Percentiles rank a stretch among this genome's conserved stretches.
Conservation (phyloP, 2,888 invertebrate genomes). For the Drosophila barbarae region DNA sequence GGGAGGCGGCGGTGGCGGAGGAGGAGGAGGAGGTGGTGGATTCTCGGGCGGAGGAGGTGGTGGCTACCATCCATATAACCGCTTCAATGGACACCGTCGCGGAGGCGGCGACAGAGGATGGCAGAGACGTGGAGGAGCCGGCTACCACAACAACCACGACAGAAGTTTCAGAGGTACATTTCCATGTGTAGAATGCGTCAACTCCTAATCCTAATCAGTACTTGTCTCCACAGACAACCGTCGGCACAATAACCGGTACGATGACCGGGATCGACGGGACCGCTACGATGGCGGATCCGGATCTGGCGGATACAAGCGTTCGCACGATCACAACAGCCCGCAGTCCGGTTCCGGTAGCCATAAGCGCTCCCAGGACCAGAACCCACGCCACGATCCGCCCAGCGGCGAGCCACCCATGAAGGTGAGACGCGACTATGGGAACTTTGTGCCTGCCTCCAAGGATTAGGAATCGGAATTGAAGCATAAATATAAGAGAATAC, state of each 20-base stretch:
- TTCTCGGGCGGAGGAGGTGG: conserved; percentile 41
- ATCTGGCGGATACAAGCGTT: conserved; percentile 22
- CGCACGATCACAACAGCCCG: conserved; percentile 38
- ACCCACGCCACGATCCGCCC: conserved; percentile 31
- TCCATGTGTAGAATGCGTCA: too few species aligned
- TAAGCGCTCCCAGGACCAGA: conserved; percentile 38
- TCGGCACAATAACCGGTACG: conserved; percentile 39
- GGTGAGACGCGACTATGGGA: conserved; percentile 70
- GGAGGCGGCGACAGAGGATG: conserved; percentile 48
- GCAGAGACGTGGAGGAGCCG: conserved; percentile 42
- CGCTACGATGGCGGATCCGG: conserved; percentile 22
- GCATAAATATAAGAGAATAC: conserved; percentile 1
- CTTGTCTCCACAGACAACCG: conserved; percentile 47
- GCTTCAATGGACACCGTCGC: conserved; percentile 48
- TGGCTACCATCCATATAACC: conserved; percentile 41
- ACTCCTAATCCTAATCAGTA: too few species aligned
- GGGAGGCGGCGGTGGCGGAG: conserved; percentile 41
- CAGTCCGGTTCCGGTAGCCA: conserved; percentile 34
- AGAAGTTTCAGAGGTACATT: conserved; percentile 49
- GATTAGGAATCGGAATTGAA: conserved; percentile 52
- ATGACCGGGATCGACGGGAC: conserved; percentile 20
- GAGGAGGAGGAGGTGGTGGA: conserved; percentile 34
- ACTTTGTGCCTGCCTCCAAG: conserved; percentile 75
- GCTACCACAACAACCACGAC: conserved; percentile 42
- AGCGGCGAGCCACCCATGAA: conserved; percentile 54